Evolutionary conservation across 2,888 invertebrate genomes (phyloP), one percentile per base, ranked within the genome.

Genomic region (Agrenia bidenticulata): DNA sequence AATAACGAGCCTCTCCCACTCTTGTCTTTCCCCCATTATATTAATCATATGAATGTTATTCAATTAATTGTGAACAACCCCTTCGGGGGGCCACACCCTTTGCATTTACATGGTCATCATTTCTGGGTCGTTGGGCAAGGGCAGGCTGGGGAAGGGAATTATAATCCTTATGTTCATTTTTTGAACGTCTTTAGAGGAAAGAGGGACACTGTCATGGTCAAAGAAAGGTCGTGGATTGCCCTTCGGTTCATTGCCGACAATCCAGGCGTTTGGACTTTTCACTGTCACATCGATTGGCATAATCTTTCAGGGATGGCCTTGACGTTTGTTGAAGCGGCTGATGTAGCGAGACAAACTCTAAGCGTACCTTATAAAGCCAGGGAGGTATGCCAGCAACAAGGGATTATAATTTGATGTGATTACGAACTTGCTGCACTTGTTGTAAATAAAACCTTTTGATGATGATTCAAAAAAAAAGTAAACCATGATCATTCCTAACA

Each of bases 21-120:
- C n/a, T 41, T 57, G 21, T 37, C 49, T 13, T 23, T 49, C 21
- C n/a, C 1, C 9, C 64, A 24, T 49, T 63, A 45, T n/a, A 42
- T 70, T 21, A 17, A 32, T 2, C 63, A 66, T 42, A 64, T 59
- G 1, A 61, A 61, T 59, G 63, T 69, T 7, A 56, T 74, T 17
- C 71, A 73, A 45, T 15, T 74, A 13, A 64, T 75, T 1, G 57
- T 75, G 0, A 72, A 73, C 27, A 70, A 67, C 26, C 49, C 45
- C 4, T 63, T 59, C 21, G 13, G 21, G 27, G 65, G 64, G 5
- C 57, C 64, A 1, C 75, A 75, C 60, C 75, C 75, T 2, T 70
- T 73, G 26, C 75, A 75, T 64, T 56, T 73, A n/a, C 75, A 75
- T 51, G 72, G 72, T 11, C 70, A 72, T 21, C 53, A 50, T 15